Conservation (phyloP, 1,140 invertebrate species). For the Drepana arcuata region DNA sequence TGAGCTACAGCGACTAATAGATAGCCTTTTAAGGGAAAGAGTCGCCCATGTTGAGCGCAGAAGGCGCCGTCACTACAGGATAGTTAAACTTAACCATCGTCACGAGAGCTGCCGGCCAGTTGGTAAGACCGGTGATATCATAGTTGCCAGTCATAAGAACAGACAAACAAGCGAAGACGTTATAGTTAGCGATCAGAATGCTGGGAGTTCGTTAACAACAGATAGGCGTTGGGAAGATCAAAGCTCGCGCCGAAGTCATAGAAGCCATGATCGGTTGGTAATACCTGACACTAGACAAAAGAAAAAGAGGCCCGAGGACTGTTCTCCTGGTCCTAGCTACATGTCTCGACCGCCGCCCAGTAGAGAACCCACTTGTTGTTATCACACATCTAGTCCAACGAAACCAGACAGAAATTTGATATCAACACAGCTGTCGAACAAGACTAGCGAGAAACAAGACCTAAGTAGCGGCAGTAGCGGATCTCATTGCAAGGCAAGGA, state of each 20-base stretch:
- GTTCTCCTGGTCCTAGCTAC: constrained; percentile 42
- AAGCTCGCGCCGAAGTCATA: constrained; percentile 19
- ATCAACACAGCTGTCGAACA: background rate
- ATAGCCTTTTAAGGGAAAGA: constrained; percentile 51
- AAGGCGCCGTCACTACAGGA: constrained; percentile 52
- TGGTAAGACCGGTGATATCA: constrained; percentile 61
- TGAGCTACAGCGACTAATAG: constrained; percentile 56
- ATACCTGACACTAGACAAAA: constrained; percentile 18
- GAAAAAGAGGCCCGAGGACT: constrained; percentile 21
- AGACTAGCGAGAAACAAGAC: constrained; percentile 4
- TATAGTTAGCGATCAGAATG: constrained; percentile 24
- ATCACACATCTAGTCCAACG: constrained; percentile 26
- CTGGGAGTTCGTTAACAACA: constrained; percentile 19
- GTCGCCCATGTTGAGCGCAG: constrained; percentile 55
- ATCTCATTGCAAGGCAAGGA: constrained; percentile 22
- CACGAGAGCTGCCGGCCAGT: constrained; percentile 48
- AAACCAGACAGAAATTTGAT: constrained; percentile 9
- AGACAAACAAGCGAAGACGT: constrained; percentile 27
- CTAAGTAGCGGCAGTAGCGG: constrained; percentile 31
- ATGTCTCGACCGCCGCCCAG: constrained; percentile 18
- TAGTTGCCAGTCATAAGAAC: constrained; percentile 58
- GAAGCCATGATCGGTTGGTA: constrained; percentile 30
- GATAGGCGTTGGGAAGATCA: constrained; percentile 19
- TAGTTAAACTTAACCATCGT: constrained; percentile 57
- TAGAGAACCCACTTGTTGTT: constrained; percentile 43